Evolutionary conservation across 1,140 invertebrate species (phyloP), one percentile per base, ranked within the genome.

Genomic region (Globodera rostochiensis): DNA sequence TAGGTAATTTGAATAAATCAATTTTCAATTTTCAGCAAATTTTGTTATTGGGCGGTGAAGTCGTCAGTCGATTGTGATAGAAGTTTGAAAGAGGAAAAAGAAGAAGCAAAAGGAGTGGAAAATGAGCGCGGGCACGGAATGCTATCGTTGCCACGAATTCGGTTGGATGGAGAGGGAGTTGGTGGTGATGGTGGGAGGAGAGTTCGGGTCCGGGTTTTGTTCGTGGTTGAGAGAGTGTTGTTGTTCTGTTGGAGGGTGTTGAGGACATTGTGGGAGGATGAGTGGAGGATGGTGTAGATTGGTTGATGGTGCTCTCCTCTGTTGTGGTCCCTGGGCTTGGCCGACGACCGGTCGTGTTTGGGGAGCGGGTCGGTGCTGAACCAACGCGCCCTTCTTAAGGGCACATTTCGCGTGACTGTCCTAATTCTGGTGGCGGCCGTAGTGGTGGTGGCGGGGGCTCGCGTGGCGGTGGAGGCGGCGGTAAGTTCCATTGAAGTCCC

Each of bases 71-170:
- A 19, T 64, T 64, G 15, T 64, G 57, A 19, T 64, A 64, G 15
- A 53, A 73, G 71, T 8, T 70, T 73, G 71, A 73, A 15, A 6
- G 49, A 66, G 45, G 49, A 66, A 36, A 21, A 49, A 76, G 47
- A 57, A 76, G 46, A 66, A 36, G 74, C 25, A 57, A 49, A 19
- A 57, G 53, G 57, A 64, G 47, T 64, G 53, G 11, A 76, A 76
- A 21, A 76, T 76, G 74, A 76, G 74, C 74, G 57, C 74, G 46
- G 46, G 49, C 36, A 46, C 46, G 74, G 74, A 76, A 21, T 76
- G 74, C 19, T 76, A 76, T 76, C 74, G 74, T 66, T 76, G 74
- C 74, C 74, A 76, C 66, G 74, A 76, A 76, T 76, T 76, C 66
- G 57, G 73, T 74, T 74, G 74, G 66, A 76, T 76, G 57, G 53